Base-by-base conservation (phyloP, 2,797 vertebrate genomes). In the Crotalus adamanteus region DNA sequence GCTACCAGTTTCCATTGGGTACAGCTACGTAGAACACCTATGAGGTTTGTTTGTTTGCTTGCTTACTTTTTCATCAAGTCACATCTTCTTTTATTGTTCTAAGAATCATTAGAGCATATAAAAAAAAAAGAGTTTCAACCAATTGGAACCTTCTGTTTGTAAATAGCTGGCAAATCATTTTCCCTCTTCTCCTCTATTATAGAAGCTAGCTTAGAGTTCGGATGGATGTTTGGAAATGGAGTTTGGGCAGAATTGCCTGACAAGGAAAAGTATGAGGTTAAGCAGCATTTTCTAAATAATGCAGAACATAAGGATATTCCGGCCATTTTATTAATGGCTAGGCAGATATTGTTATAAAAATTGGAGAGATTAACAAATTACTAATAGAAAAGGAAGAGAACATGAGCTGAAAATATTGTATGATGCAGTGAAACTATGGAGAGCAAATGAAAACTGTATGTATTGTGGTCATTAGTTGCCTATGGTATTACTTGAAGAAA, bases 111-210 rank as follows among this genome's bases (percentile, higher is more conserved):
- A 1, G 18, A 90, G 85, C 87, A 90, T 69, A 42, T 69, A 93
- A 87, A 73, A 87, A 83, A 93, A 87, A 73, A 87, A 83, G 69
- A 93, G 57, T 55, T 83, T 53, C 26, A 55, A 47, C 16, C 88
- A 85, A 37, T 91, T 78, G n/a, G 88, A 95, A 89, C 89, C 28
- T 91, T 83, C 86, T n/a, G 11, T 28, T 18, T 90, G 42, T 6
- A 73, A 47, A 83, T 12, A 47, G 47, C 28, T 65, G 57, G 28
- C 83, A 90, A 87, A 51, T 89, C 73, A 65, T 91, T 87, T 86
- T 59, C 55, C 51, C 55, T 28, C n/a, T 92, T 59, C 26, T 73
- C n/a, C 55, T 73, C 53, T 90, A 78, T 89, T 65, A 91, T 73
- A 87, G 88, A 53, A 88, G 59, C 28, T 51, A 51, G 92, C 55